Percentiles rank a stretch among this genome's conserved stretches.
These are phyloP conservation scores for Oedothorax gibbosus DNA, from an alignment of 1,140 invertebrate species.

Conservation along the genomic window DNA sequence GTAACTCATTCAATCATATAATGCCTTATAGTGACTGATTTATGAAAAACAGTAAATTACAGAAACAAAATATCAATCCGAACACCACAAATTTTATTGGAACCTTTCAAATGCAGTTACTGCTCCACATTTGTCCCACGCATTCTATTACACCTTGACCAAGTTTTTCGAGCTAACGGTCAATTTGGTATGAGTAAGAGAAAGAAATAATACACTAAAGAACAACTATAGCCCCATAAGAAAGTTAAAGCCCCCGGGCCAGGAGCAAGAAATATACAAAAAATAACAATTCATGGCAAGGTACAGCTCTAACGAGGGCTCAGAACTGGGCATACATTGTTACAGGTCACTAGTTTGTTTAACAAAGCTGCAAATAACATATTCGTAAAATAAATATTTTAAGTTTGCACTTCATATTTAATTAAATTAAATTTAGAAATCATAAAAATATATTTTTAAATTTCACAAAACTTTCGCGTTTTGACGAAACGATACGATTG, in stretches of 20 bases:
- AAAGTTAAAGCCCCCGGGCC: slow-evolving; percentile 37
- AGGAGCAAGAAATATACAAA: not conserved
- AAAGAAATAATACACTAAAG: slow-evolving; percentile 54
- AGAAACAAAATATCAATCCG: too few relatives aligned
- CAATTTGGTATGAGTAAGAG: slow-evolving; percentile 37
- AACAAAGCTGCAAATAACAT: too few relatives aligned
- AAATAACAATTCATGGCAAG: slow-evolving; percentile 31
- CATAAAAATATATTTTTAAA: too few relatives aligned
- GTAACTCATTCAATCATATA: too few relatives aligned
- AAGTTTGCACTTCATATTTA: too few relatives aligned
- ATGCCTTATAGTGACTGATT: too few relatives aligned
- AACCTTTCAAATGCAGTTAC: slow-evolving; percentile 38
- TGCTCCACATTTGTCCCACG: slow-evolving; percentile 1
- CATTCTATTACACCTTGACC: slow-evolving; percentile 44
- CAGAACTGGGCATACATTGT: slow-evolving; percentile 49
- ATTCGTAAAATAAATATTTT: too few relatives aligned
- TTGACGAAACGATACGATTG: too few relatives aligned
- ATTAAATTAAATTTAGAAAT: too few relatives aligned
- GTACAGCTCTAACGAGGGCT: slow-evolving; percentile 39
- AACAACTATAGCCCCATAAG: slow-evolving; percentile 50
- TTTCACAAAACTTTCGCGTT: too few relatives aligned
- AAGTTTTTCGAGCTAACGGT: slow-evolving; percentile 31
- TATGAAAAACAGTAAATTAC: too few relatives aligned
- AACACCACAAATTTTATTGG: not conserved
- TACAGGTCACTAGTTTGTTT: not conserved